Percentiles rank a stretch among this genome's conserved stretches.
Evolutionary conservation across 1,140 invertebrate genomes (phyloP).

Genomic region (Dendroctonus ponderosae): DNA sequence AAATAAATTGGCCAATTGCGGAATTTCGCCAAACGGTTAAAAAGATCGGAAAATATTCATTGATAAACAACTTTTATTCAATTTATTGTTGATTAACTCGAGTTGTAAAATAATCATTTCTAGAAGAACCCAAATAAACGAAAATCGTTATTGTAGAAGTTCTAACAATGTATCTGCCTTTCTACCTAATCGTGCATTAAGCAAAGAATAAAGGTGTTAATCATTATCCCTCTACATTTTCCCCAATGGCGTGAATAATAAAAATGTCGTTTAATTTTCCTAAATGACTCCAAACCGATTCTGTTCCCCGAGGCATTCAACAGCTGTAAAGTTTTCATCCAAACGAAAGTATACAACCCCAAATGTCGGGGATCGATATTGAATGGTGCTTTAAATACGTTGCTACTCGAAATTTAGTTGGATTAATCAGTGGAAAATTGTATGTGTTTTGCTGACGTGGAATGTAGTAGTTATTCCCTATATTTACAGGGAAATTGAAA

Average conservation of each 20-base stretch:
- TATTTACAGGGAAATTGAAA: too few species aligned
- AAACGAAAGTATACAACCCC: slow-evolving; percentile 18
- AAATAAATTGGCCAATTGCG: too few species aligned
- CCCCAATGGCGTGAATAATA: slow-evolving; percentile 6
- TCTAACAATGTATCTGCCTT: not conserved
- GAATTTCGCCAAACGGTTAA: too few species aligned
- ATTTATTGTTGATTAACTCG: too few species aligned
- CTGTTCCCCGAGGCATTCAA: slow-evolving; percentile 10
- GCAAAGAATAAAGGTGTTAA: too few species aligned
- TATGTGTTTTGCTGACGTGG: too few species aligned
- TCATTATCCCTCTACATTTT: slow-evolving; percentile 1
- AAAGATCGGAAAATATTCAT: too few species aligned
- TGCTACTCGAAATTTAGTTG: slow-evolving; percentile 5
- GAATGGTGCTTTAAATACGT: slow-evolving; percentile 11
- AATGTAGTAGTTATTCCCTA: too few species aligned
- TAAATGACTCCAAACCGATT: slow-evolving; percentile 17
- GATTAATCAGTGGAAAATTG: not conserved
- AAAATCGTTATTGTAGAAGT: too few species aligned
- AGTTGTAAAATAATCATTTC: too few species aligned
- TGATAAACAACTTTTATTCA: too few species aligned
- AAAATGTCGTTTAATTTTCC: slow-evolving; percentile 17
- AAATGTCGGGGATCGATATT: slow-evolving; percentile 23
- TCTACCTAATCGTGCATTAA: not conserved
- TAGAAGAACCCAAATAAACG: too few species aligned
- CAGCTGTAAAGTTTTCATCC: slow-evolving; percentile 24